Percentiles rank a stretch among this genome's conserved stretches.
These are phyloP conservation scores for Fringilla coelebs DNA, from an alignment of 2,797 vertebrate genomes.

Conservation along the genomic window DNA sequence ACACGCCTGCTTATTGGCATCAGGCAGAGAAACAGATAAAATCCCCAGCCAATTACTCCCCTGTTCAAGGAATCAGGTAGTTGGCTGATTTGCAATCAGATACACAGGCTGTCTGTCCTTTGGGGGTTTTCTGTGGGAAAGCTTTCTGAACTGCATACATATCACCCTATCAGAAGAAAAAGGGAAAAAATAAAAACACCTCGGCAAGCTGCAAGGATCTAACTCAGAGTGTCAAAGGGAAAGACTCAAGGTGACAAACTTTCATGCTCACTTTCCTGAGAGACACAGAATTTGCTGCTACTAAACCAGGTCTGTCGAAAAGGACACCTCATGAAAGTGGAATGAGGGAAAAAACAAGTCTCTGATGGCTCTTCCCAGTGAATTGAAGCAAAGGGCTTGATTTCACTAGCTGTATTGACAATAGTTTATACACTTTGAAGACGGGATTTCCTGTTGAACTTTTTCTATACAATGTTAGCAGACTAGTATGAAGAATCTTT, in stretches of 20 bases:
- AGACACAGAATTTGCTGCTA: conserved; percentile 16
- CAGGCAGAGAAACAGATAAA: conserved; percentile 57
- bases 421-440: not conserved
- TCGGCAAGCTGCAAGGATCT: not conserved
- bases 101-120: conserved; percentile 13
- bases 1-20: conserved; percentile 50
- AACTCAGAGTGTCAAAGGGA: conserved; percentile 19
- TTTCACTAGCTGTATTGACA: not conserved
- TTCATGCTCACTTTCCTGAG: conserved; percentile 1
- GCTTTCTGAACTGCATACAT: conserved; percentile 22
- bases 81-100: conserved; percentile 59
- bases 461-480: not conserved
- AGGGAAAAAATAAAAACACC: not conserved
- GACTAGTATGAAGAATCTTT: not conserved
- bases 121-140: conserved; percentile 25
- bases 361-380: not conserved
- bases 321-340: not conserved
- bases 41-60: conserved; percentile 55
- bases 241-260: conserved; percentile 9
- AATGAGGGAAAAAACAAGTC: not conserved
- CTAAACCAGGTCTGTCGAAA: not conserved
- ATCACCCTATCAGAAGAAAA: conserved; percentile 23
- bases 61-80: conserved; percentile 24
- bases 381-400: not conserved
- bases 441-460: not conserved